Conservation (phyloP, 2,797 vertebrate genomes). For the Momotus momota region DNA sequence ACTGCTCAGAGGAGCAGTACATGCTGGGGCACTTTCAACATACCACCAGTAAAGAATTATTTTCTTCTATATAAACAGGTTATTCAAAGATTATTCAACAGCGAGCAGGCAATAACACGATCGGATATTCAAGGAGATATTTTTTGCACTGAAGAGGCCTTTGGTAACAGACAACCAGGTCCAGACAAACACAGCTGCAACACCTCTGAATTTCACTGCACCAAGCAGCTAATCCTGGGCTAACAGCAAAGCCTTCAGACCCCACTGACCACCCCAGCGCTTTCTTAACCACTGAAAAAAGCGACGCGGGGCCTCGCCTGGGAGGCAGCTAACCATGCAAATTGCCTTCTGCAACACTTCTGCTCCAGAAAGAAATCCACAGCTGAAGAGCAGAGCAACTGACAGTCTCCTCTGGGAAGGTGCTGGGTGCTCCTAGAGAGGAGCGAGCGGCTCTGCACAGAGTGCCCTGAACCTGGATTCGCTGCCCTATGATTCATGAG, state of each 20-base stretch:
- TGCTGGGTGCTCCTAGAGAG: background rate
- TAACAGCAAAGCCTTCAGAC: conserved; percentile 13
- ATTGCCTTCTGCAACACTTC: background rate
- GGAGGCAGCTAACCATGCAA: background rate
- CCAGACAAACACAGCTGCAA: background rate
- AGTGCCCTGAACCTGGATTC: background rate
- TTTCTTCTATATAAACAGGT: background rate
- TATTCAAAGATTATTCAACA: conserved; percentile 18
- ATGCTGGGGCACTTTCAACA: background rate
- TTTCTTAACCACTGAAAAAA: background rate
- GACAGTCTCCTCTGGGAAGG: background rate
- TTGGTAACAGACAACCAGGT: background rate
- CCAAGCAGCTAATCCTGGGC: background rate
- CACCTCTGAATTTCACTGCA: background rate
- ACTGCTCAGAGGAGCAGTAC: background rate
- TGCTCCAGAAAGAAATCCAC: background rate
- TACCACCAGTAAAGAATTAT: background rate
- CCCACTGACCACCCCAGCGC: background rate
- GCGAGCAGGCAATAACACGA: background rate
- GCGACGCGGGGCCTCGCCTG: background rate
- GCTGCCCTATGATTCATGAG: background rate
- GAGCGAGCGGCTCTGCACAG: background rate
- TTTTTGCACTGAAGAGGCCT: conserved; percentile 16
- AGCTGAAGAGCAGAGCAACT: background rate
- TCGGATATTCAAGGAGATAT: background rate